phyloP scores from a whole-genome alignment of 2,888 invertebrate genomes.

The Drosophila acutilabella region DNA sequence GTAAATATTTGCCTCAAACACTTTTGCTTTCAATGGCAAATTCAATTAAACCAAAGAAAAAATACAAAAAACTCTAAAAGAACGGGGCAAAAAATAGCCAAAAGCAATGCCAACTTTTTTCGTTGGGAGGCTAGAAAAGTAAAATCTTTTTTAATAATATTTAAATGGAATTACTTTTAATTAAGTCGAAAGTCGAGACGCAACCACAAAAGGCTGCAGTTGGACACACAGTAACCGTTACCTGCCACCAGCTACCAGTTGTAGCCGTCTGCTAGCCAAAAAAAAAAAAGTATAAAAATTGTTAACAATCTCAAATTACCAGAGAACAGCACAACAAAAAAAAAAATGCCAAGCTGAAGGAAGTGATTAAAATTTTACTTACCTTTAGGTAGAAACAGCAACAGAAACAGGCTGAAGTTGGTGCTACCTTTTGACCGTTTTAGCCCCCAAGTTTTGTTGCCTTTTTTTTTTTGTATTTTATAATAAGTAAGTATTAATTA shows the following conservation, averaged over 20 bases:
- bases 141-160: constrained; percentile 66
- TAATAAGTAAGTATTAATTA: constrained; percentile 75
- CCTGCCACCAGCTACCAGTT: constrained; percentile 15
- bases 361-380: constrained; percentile 75
- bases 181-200: constrained; percentile 65
- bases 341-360: constrained; percentile 39
- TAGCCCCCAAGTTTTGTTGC: not conserved
- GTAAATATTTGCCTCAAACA: constrained; percentile 65
- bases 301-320: constrained; percentile 77
- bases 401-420: constrained; percentile 21
- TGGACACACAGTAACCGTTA: constrained; percentile 1
- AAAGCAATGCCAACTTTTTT: constrained; percentile 19
- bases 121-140: constrained; percentile 33
- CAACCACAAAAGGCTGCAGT: constrained; percentile 64
- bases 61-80: constrained; percentile 11
- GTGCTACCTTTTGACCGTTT: constrained; percentile 22
- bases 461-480: constrained; percentile 27
- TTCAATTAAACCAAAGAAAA: constrained; percentile 51
- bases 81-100: constrained; percentile 42
- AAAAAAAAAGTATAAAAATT: constrained; percentile 40
- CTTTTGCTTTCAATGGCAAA: constrained; percentile 51
- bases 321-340: constrained; percentile 38
- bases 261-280: constrained; percentile 33
- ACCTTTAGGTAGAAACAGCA: constrained; percentile 26
- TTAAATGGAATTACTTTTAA: constrained; percentile 76